These are phyloP conservation scores for Hapalemur alaotrensis DNA, from an alignment of 2,797 vertebrate species.

Conservation along the genomic window DNA sequence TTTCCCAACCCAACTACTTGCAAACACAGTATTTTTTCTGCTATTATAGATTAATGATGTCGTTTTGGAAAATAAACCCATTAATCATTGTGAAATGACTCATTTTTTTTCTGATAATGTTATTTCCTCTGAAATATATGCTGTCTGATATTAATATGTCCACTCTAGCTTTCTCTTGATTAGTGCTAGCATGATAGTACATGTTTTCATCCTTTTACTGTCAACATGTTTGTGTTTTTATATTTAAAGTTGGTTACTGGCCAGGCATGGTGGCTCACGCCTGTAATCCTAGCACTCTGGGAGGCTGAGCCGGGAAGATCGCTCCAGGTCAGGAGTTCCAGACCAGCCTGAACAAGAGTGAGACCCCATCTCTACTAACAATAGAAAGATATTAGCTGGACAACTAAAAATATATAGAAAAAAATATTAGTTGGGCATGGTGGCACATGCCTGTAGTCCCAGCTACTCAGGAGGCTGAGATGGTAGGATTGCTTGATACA, in stretches of 20 bases:
- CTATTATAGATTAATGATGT: background rate
- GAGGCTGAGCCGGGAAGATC: too few species aligned
- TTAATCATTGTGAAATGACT: background rate
- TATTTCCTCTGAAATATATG: background rate
- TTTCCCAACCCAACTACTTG: background rate
- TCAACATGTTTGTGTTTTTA: background rate
- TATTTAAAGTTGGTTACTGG: background rate
- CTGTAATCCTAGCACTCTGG: too few species aligned
- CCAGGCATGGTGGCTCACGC: too few species aligned
- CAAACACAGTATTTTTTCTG: background rate
- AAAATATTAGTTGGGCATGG: too few species aligned
- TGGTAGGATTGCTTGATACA: too few species aligned
- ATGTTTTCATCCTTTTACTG: background rate
- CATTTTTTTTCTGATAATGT: background rate
- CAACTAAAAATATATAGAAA: too few species aligned
- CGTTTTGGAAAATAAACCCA: background rate
- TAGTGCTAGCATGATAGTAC: background rate
- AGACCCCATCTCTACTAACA: too few species aligned
- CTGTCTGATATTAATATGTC: background rate
- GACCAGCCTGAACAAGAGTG: too few species aligned
- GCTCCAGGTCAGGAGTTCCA: too few species aligned
- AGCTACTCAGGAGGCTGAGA: too few species aligned
- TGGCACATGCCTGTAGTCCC: too few species aligned
- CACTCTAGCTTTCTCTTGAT: background rate
- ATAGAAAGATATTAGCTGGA: too few species aligned